These are phyloP conservation scores for Amphibalanus amphitrite DNA, from an alignment of 1,140 invertebrate genomes.

Conservation along the genomic window DNA sequence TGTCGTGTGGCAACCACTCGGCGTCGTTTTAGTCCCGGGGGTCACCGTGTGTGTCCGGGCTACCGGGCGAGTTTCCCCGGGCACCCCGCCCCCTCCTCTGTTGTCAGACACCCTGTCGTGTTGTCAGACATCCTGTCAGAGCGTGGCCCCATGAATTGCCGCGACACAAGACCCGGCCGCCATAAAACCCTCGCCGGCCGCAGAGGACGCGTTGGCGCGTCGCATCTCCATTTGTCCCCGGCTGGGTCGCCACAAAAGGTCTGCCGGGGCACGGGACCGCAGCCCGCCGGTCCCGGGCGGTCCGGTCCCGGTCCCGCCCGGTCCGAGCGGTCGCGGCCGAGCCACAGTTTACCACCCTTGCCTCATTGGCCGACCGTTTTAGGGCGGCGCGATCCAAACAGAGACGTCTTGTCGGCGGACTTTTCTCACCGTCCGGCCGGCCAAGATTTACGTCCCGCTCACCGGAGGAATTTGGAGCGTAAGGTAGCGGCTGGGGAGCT, in stretches of 20 bases:
- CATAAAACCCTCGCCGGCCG: background rate
- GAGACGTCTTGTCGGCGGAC: background rate
- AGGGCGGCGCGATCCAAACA: background rate
- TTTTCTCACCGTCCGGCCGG: background rate
- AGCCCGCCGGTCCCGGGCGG: too few relatives aligned
- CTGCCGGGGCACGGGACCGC: background rate
- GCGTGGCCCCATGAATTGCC: background rate
- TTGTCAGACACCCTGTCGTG: background rate
- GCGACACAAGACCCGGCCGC: background rate
- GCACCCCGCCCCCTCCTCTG: background rate
- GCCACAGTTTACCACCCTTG: background rate
- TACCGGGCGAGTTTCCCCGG: background rate
- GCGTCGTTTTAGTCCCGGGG: too few relatives aligned
- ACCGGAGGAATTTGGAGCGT: background rate
- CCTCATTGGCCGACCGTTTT: background rate
- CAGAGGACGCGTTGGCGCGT: background rate
- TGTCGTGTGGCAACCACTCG: too few relatives aligned
- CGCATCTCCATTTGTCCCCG: background rate
- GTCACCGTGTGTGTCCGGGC: too few relatives aligned
- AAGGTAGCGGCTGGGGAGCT: background rate
- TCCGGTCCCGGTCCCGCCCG: too few relatives aligned
- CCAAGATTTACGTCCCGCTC: background rate
- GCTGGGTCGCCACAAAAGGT: too few relatives aligned
- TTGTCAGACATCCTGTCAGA: background rate
- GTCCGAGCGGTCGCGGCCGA: too few relatives aligned